Evolutionary conservation across 2,888 invertebrate species (phyloP).

Genomic region (Rugalucina vietnamica): DNA sequence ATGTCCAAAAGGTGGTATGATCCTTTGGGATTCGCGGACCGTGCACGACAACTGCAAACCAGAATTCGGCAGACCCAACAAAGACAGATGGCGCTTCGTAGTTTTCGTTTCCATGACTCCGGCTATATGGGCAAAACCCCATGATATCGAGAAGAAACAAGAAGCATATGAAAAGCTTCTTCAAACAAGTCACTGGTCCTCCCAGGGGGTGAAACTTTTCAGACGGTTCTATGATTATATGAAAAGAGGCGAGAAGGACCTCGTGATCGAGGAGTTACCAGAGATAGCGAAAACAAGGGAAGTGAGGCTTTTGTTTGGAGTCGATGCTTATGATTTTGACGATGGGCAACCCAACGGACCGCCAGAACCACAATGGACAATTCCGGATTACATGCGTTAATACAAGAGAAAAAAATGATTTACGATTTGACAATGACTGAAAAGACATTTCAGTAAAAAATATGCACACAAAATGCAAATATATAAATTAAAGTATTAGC

Average conservation of each 20-base stretch:
- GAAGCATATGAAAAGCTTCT: constrained; percentile 57
- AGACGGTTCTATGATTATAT: background rate
- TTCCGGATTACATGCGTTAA: too few relatives aligned
- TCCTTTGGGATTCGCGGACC: constrained; percentile 71
- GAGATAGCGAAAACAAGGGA: constrained; percentile 62
- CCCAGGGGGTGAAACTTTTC: constrained; percentile 39
- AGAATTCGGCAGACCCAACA: constrained; percentile 40
- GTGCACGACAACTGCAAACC: constrained; percentile 68
- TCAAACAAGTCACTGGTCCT: constrained; percentile 66
- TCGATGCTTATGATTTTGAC: constrained; percentile 50
- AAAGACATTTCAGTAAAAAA: too few relatives aligned
- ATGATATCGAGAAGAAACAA: constrained; percentile 53
- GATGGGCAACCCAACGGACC: constrained; percentile 58
- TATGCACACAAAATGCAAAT: too few relatives aligned
- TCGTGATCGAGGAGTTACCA: constrained; percentile 41
- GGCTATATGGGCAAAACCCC: constrained; percentile 61
- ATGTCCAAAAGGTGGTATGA: constrained; percentile 67
- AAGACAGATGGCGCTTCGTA: constrained; percentile 65
- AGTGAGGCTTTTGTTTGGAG: constrained; percentile 50
- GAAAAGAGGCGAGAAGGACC: background rate
- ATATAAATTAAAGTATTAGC: too few relatives aligned
- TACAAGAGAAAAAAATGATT: too few relatives aligned
- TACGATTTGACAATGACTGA: too few relatives aligned
- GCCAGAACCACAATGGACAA: constrained; percentile 53
- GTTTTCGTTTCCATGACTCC: constrained; percentile 70